These are phyloP conservation scores for Himantopus leucocephalus DNA, from an alignment of 2,113 vertebrate species.

Conservation along the genomic window DNA sequence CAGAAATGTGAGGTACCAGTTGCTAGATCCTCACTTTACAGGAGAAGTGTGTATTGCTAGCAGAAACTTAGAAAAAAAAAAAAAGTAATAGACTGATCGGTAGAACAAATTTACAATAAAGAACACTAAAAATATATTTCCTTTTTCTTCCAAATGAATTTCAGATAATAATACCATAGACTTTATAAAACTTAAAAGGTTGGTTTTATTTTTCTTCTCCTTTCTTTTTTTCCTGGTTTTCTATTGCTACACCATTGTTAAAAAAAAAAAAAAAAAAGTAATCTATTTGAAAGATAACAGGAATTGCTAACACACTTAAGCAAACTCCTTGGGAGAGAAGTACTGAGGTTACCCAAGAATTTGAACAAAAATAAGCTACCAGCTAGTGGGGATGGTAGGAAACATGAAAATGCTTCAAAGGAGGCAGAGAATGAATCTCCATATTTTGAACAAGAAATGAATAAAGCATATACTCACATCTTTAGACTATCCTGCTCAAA, in stretches of 20 bases:
- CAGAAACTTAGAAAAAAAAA: too few species aligned
- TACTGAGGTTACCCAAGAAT: background rate
- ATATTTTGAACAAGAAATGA: background rate
- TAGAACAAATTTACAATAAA: background rate
- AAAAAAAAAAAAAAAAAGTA: background rate
- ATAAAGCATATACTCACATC: background rate
- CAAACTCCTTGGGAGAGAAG: background rate
- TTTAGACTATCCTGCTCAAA: background rate
- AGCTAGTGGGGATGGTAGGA: background rate
- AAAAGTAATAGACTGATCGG: background rate
- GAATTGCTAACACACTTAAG: background rate
- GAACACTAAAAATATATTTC: background rate
- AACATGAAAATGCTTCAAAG: background rate
- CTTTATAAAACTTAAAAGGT: background rate
- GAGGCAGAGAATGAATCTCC: background rate
- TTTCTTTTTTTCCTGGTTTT: background rate
- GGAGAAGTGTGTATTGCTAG: too few species aligned
- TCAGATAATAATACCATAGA: background rate
- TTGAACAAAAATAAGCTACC: background rate
- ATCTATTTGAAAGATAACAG: background rate
- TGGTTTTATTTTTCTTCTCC: background rate
- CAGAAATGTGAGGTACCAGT: too few species aligned
- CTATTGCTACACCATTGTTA: background rate
- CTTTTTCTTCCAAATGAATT: background rate
- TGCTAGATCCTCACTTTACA: too few species aligned